Base-by-base conservation (phyloP, 1,140 invertebrate genomes). In the Drosophila fuyamai region DNA sequence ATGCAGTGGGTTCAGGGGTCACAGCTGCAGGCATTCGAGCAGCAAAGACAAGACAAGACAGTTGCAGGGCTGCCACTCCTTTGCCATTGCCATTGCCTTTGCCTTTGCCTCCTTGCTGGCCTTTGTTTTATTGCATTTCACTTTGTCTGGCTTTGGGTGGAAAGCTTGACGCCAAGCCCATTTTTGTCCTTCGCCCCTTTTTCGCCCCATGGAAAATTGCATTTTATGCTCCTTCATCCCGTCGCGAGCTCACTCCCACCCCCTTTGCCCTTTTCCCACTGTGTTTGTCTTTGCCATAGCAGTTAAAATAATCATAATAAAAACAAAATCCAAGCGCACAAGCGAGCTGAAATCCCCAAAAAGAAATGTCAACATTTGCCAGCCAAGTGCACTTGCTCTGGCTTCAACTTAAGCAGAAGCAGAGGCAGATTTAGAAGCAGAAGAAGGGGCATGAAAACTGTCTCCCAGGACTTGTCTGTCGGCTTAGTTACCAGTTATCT, bases 271-370 rank as follows among this genome's bases (percentile, higher is more conserved):
- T 54, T 23, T 4, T 23, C 23, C 23, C 43, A 59, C 55, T 74
- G 59, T 85, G 78, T 86, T 81, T 86, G 81, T 63, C 65, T 86
- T 86, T 81, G 66, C 78, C 70, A 76, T 82, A 62, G 70, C 83
- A 88, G 83, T 88, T 86, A 88, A 88, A 86, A 86, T 86, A 88
- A 88, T 86, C 82, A 86, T 86, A 86, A 86, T 86, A 86, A 86
- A 82, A 86, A 85, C 82, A 86, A 86, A 86, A 86, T 88, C 70
- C 79, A 54, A 57, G 63, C 47, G 77, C 77, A 81, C 70, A 75
- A 84, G 46, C 74, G 55, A 46, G 54, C 62, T 60, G 47, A 59
- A 44, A 66, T 56, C 63, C 76, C 65, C 41, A 71, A 79, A 63
- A 81, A 78, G 76, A 72, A 85, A 86, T 85, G 82, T 86, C 82